A percentile compares a stretch with the other conserved stretches of the same genome.
Evolutionary conservation across 1,140 invertebrate species (phyloP).

Genomic region (Pristionchus pacificus): DNA sequence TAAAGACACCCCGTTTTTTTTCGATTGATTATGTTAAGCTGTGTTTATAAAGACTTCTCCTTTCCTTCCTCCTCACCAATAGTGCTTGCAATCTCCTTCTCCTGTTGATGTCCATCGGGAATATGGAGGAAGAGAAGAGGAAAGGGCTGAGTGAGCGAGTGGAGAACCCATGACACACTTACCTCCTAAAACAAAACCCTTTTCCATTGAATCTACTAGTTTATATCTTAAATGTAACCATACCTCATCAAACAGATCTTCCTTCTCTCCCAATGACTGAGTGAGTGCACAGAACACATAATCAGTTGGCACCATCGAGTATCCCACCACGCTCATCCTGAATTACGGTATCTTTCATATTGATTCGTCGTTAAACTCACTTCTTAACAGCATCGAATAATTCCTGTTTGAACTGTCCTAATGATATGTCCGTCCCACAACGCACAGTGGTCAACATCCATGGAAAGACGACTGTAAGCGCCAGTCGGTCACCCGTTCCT

Average conservation of each 20-base stretch:
- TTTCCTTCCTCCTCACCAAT: slow-evolving; percentile 32
- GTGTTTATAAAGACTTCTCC: slow-evolving; percentile 2
- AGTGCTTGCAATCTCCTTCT: slow-evolving; percentile 32
- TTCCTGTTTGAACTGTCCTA: slow-evolving; percentile 11
- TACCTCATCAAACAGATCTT: neutral
- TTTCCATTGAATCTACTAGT: too few relatives aligned
- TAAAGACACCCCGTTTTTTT: too few relatives aligned
- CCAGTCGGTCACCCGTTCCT: neutral
- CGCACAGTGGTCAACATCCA: slow-evolving; percentile 16
- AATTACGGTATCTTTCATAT: neutral
- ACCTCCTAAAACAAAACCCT: too few relatives aligned
- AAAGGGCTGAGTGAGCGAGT: slow-evolving; percentile 10
- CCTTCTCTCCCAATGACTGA: neutral
- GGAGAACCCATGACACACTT: too few relatives aligned
- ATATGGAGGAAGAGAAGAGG: slow-evolving; percentile 38
- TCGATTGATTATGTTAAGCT: too few relatives aligned
- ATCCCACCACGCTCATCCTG: neutral
- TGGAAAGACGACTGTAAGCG: slow-evolving; percentile 16
- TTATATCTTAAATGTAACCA: too few relatives aligned
- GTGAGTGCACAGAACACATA: slow-evolving; percentile 14
- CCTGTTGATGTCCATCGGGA: slow-evolving; percentile 34
- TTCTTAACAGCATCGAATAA: slow-evolving; percentile 3
- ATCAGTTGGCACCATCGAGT: slow-evolving; percentile 7
- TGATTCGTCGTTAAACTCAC: neutral
- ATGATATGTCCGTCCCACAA: neutral